Evolutionary conservation across 2,797 vertebrate genomes (phyloP), one percentile per base, ranked within the genome.

Genomic region (Galaxias olidus): DNA sequence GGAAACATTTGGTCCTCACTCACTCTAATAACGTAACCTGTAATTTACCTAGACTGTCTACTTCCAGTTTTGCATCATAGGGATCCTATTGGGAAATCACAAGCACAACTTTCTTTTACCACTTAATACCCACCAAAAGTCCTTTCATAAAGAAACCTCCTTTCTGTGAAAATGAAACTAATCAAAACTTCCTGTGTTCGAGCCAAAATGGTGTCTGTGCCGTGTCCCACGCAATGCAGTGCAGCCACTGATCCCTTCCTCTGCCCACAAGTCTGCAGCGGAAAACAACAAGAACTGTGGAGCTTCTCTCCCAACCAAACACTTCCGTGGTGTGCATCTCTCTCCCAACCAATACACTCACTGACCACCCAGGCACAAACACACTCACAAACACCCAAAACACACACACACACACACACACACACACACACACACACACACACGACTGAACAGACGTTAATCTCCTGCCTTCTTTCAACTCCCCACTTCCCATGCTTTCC

Each of bases 321-420:
- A 58, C 55, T 74, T 48, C 68, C 65, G 75, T 71, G 49, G 69
- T 55, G 41, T 52, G 46, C 82, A 62, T 76, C 77, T 59, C 62
- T 58, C 63, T 42, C 58, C 61, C 60, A 49, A 15, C 54, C 62
- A 50, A 58, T 12, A 4, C 56, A 64, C 68, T 58, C 60, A 41
- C 30, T 19, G 62, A 63, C 47, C 63, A 57, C 60, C 55, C 40
- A 55, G 50, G 53, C 44, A 55, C 40, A 63, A 14, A 11, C n/a
- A 57, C 51, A 63, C 17, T 11, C 20, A 47, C 61, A 78, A 9
- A 20, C 43, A 47, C 15, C 69, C 17, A 30, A 49, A 30, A 15
- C n/a, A 62, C 64, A 61, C 48, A 64, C 58, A 47, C 19, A 10
- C 4, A 40, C 59, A 61, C 59, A 12, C 19, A 47, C 44, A 49